phyloP scores from a whole-genome alignment of 2,797 vertebrate species.

The Valencia hispanica region DNA sequence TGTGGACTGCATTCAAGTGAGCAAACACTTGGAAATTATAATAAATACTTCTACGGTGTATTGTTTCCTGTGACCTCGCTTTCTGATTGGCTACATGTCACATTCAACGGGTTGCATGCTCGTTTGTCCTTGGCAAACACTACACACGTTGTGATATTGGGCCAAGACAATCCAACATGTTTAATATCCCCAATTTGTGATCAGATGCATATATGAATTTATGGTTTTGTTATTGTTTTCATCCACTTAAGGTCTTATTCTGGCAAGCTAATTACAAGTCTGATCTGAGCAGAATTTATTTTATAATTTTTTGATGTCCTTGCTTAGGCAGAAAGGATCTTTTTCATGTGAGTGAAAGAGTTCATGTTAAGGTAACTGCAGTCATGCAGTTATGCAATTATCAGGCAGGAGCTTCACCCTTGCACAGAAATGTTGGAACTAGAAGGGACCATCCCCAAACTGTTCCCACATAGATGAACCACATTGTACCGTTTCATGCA shows the following conservation, averaged over 20 bases:
- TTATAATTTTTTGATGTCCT: background rate
- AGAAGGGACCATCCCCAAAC: background rate
- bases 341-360: constrained; percentile 10
- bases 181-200: too few relatives aligned
- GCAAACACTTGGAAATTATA: too few relatives aligned
- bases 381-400: background rate
- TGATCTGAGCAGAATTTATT: background rate
- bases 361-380: constrained; percentile 1
- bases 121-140: too few relatives aligned
- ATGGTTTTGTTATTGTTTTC: background rate
- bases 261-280: background rate
- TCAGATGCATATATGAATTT: background rate
- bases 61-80: too few relatives aligned
- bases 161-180: too few relatives aligned
- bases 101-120: too few relatives aligned
- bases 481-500: background rate
- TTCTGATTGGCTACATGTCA: too few relatives aligned
- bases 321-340: background rate
- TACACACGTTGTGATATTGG: too few relatives aligned
- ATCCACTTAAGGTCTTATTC: background rate
- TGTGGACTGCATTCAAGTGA: too few relatives aligned
- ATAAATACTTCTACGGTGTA: too few relatives aligned
- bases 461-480: background rate
- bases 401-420: background rate
- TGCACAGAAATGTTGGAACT: too few relatives aligned